Conservation (phyloP, 1,140 invertebrate species). For the Grapholita molesta region DNA sequence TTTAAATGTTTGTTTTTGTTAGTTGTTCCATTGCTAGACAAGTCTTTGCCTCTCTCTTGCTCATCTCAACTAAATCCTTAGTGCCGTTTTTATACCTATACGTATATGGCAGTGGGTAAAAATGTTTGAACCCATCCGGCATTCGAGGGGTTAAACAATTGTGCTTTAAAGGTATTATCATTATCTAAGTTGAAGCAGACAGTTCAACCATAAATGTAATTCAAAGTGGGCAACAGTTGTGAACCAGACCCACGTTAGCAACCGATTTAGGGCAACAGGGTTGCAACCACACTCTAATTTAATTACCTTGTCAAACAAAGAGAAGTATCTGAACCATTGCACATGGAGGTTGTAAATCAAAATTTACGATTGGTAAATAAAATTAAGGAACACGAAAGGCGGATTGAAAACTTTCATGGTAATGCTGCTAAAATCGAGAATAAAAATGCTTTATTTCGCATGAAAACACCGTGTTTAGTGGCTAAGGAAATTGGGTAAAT, state of each 20-base stretch:
- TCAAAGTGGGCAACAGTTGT: background rate
- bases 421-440: background rate
- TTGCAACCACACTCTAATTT: background rate
- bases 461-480: too few species aligned
- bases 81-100: too few species aligned
- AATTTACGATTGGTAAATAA: conserved; percentile 15
- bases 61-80: too few species aligned
- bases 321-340: conserved; percentile 2
- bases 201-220: background rate
- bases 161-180: background rate
- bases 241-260: background rate
- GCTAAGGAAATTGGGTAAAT: too few species aligned
- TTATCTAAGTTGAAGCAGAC: background rate
- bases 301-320: conserved; percentile 12
- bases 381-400: background rate
- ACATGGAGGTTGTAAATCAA: conserved; percentile 9
- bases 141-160: too few species aligned
- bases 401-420: background rate
- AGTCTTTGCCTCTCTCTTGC: too few species aligned
- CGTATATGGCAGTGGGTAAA: too few species aligned
- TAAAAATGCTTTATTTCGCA: too few species aligned
- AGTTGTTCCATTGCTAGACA: too few species aligned
- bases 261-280: background rate
- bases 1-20: too few species aligned
- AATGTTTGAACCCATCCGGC: too few species aligned